phyloP scores from a whole-genome alignment of 2,113 vertebrate genomes.

The Halcyon malimbica region DNA sequence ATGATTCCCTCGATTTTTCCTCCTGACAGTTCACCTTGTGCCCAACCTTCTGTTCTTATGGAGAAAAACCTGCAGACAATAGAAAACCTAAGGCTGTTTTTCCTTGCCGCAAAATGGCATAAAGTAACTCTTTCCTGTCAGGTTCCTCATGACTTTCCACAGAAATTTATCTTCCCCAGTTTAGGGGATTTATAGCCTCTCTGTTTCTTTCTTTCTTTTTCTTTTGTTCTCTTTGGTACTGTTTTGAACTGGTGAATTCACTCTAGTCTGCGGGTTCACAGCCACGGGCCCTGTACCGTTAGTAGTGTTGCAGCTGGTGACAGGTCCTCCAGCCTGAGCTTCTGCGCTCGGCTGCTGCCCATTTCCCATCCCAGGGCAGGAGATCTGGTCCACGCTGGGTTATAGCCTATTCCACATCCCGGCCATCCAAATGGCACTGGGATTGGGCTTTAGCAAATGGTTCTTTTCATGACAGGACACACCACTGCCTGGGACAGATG shows the following conservation, averaged over 20 bases:
- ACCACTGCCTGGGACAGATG: neutral
- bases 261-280: neutral
- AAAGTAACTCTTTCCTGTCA: slow-evolving; percentile 67
- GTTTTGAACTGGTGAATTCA: neutral
- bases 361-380: neutral
- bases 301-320: neutral
- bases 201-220: neutral
- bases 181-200: slow-evolving; percentile 16
- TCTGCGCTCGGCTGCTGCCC: neutral
- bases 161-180: slow-evolving; percentile 11
- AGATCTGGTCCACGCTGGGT: accelerated
- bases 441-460: neutral
- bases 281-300: accelerated
- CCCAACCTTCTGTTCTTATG: slow-evolving; percentile 73
- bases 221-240: neutral
- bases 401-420: neutral
- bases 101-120: neutral
- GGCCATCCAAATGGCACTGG: neutral
- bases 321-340: neutral
- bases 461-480: neutral
- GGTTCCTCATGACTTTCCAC: slow-evolving; percentile 19
- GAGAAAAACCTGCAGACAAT: slow-evolving; percentile 70
- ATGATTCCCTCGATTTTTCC: slow-evolving; percentile 74
- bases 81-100: slow-evolving; percentile 51
- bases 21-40: slow-evolving; percentile 76